These are phyloP conservation scores for Oscheius sp. DNA, from an alignment of 1,140 invertebrate genomes.

Conservation along the genomic window DNA sequence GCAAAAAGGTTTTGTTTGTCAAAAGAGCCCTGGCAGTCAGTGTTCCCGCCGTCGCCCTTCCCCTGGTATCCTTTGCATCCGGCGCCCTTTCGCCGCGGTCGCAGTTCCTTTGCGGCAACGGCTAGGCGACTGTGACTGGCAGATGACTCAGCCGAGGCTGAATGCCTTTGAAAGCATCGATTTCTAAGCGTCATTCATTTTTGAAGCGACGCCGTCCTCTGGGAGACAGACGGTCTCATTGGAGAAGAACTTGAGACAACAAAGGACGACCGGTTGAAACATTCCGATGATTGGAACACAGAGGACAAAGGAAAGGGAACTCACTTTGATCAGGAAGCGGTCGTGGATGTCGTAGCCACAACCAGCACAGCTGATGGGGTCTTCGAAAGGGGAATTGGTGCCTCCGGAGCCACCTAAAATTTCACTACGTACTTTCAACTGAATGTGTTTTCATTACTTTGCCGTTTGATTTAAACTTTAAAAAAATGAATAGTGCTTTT, in stretches of 20 bases:
- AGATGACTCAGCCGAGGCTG: background rate
- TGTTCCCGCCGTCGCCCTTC: too few relatives aligned
- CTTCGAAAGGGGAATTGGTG: background rate
- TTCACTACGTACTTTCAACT: background rate
- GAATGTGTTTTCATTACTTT: too few relatives aligned
- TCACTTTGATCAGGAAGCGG: slow-evolving; percentile 12
- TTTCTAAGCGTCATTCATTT: slow-evolving; percentile 7
- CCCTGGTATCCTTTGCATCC: background rate
- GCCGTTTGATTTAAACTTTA: too few relatives aligned
- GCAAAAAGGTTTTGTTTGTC: too few relatives aligned
- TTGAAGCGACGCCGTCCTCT: background rate
- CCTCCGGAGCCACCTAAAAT: background rate
- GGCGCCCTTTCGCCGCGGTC: background rate
- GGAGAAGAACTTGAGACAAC: background rate
- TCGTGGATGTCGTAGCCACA: slow-evolving; percentile 12
- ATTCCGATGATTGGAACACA: background rate
- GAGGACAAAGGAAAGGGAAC: too few relatives aligned
- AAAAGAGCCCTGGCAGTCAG: too few relatives aligned
- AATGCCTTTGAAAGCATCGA: background rate
- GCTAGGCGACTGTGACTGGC: background rate
- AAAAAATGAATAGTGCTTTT: too few relatives aligned
- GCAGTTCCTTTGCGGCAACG: background rate
- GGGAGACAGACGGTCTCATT: background rate
- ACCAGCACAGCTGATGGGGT: background rate
- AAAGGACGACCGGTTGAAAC: background rate